Evolutionary conservation across 2,888 invertebrate species (phyloP).

Genomic region (Lochmaea crataegi): DNA sequence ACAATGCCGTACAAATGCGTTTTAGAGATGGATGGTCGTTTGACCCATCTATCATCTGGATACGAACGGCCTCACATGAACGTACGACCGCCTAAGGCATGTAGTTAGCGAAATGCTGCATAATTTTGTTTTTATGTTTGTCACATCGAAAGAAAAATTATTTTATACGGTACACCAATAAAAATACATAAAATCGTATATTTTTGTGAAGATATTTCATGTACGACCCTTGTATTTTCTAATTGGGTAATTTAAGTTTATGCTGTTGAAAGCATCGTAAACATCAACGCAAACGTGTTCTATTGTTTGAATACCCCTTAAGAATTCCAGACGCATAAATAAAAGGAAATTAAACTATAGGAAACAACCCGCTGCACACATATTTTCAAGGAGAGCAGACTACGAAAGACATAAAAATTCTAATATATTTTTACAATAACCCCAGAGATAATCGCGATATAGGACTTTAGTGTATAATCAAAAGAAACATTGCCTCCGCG

Average conservation of each 20-base stretch:
- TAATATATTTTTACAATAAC: constrained; percentile 27
- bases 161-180: constrained; percentile 1
- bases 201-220: neutral
- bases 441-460: constrained; percentile 34
- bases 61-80: constrained; percentile 54
- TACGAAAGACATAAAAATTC: constrained; percentile 28
- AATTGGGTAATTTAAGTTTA: neutral
- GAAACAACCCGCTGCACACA: constrained; percentile 17
- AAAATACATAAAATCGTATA: neutral
- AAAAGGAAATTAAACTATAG: constrained; percentile 21
- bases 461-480: constrained; percentile 34
- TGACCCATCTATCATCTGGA: constrained; percentile 63
- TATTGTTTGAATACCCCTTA: neutral
- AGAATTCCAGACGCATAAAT: constrained; percentile 9
- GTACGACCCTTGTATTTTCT: neutral
- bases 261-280: neutral
- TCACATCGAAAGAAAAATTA: no score
- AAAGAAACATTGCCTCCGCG: constrained; percentile 24
- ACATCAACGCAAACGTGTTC: neutral
- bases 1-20: constrained; percentile 58
- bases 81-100: constrained; percentile 35
- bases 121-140: constrained; percentile 28
- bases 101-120: constrained; percentile 21
- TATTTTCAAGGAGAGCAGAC: constrained; percentile 2
- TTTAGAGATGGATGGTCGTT: constrained; percentile 60